Conservation (phyloP, 2,888 invertebrate genomes). For the Stenodema calcarata region DNA sequence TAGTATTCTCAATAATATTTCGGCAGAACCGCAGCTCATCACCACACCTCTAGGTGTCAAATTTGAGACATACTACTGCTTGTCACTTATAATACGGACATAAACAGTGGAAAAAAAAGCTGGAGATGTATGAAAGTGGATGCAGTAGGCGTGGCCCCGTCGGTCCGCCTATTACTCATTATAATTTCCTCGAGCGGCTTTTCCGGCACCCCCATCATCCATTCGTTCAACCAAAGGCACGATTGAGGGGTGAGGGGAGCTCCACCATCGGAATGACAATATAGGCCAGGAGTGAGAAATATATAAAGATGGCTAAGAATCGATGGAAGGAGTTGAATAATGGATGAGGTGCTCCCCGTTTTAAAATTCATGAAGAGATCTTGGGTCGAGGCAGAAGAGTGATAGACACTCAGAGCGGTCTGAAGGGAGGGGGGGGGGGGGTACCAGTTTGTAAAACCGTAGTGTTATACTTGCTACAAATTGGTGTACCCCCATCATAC, state of each 20-base stretch:
- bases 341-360: slow-evolving; percentile 40
- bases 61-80: background rate
- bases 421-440: background rate
- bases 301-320: slow-evolving; percentile 46
- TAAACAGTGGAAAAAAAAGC: background rate
- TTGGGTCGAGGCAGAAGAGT: slow-evolving; percentile 20
- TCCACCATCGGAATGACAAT: slow-evolving; percentile 35
- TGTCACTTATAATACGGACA: background rate
- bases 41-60: background rate
- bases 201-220: background rate
- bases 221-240: background rate
- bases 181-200: slow-evolving; percentile 30
- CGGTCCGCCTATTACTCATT: slow-evolving; percentile 30
- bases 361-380: slow-evolving; percentile 47
- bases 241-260: background rate
- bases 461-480: background rate
- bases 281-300: slow-evolving; percentile 46
- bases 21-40: background rate
- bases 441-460: background rate
- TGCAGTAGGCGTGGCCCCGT: background rate
- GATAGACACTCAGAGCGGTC: slow-evolving; percentile 18
- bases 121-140: background rate
- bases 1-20: background rate
- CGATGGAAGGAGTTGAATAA: slow-evolving; percentile 38
- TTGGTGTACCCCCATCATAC: background rate